A percentile compares a stretch with the other conserved stretches of the same genome.
Conservation (phyloP, 2,797 vertebrate species). For the Pantherophis alleghaniensis region DNA sequence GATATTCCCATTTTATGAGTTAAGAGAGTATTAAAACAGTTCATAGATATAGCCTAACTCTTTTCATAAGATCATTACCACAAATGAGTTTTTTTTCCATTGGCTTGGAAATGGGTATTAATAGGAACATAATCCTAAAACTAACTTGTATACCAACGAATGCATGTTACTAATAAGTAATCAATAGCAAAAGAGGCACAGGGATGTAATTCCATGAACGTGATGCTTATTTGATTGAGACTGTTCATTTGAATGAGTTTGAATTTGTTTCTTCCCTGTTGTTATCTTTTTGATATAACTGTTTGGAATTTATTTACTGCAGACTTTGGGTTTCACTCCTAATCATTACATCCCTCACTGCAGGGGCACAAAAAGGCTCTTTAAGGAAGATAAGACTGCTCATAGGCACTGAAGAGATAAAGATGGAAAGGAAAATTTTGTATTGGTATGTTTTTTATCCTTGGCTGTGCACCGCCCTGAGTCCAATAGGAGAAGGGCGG, state of each 20-base stretch:
- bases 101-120: not conserved
- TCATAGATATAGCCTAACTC: not conserved
- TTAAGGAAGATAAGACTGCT: not conserved
- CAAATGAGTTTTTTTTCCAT: not conserved
- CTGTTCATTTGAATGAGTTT: not conserved
- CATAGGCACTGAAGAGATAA: not conserved
- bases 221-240: slow-evolving; percentile 7
- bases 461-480: no score
- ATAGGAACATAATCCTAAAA: slow-evolving; percentile 11
- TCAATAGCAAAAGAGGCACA: not conserved
- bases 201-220: slow-evolving; percentile 2
- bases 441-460: no score
- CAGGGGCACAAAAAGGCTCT: not conserved
- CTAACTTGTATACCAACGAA: not conserved
- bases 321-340: not conserved
- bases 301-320: not conserved
- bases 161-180: slow-evolving; percentile 28
- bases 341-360: not conserved
- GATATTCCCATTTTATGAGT: not conserved
- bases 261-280: not conserved
- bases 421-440: not conserved
- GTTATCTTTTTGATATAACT: slow-evolving; percentile 14
- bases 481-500: no score
- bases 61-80: not conserved
- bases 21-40: not conserved